Conservation (phyloP, 2,797 vertebrate genomes). For the Chromis chromis region DNA sequence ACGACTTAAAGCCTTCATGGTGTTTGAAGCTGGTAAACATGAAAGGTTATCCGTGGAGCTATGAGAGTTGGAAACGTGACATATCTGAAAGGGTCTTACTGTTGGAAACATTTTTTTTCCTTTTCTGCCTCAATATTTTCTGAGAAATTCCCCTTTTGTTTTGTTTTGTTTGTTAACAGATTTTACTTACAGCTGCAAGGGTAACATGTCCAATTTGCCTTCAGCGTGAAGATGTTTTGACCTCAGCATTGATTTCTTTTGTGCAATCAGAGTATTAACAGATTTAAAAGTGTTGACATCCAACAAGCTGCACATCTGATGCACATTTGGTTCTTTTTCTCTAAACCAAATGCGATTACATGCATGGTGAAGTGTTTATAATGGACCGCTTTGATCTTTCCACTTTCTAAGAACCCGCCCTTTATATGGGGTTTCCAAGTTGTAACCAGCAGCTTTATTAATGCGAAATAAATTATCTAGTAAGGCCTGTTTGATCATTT, state of each 20-base stretch:
- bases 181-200: slow-evolving; percentile 23
- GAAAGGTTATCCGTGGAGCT: slow-evolving; percentile 80
- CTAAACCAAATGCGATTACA: slow-evolving; percentile 11
- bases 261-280: slow-evolving; percentile 16
- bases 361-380: slow-evolving; percentile 9
- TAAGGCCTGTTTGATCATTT: slow-evolving; percentile 13
- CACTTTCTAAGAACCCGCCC: neutral
- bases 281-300: slow-evolving; percentile 24
- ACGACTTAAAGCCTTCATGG: slow-evolving; percentile 78
- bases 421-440: neutral
- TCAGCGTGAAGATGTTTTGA: slow-evolving; percentile 39
- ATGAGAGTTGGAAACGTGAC: slow-evolving; percentile 73
- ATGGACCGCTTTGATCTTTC: neutral
- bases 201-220: slow-evolving; percentile 34
- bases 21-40: slow-evolving; percentile 85
- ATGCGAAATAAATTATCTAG: neutral
- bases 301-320: slow-evolving; percentile 23
- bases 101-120: slow-evolving; percentile 32
- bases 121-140: slow-evolving; percentile 10
- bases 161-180: slow-evolving; percentile 57
- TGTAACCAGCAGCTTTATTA: slow-evolving; percentile 1
- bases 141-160: slow-evolving; percentile 41
- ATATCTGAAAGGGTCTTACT: slow-evolving; percentile 64
- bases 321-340: slow-evolving; percentile 4
- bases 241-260: slow-evolving; percentile 32